Evolutionary conservation across 2,888 invertebrate genomes (phyloP).

Genomic region (Drosophila mayaguana): DNA sequence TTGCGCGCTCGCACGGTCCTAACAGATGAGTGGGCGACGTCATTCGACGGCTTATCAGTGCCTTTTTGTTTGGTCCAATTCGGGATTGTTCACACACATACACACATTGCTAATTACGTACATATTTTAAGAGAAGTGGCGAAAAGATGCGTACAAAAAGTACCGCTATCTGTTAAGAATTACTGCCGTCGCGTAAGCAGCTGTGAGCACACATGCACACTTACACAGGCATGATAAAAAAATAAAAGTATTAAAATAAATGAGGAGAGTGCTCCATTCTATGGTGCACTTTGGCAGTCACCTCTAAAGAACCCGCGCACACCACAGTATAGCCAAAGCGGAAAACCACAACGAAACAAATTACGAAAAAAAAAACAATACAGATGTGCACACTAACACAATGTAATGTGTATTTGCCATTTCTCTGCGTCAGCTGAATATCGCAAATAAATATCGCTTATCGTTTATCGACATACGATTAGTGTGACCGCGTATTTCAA

Average conservation of each 20-base stretch:
- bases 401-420: background rate
- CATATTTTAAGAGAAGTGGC: background rate
- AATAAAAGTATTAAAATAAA: background rate
- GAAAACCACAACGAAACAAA: background rate
- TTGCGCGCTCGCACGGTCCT: background rate
- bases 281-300: constrained; percentile 5
- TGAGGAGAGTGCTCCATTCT: background rate
- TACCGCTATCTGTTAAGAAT: background rate
- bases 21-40: background rate
- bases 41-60: background rate
- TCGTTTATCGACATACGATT: constrained; percentile 35
- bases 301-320: constrained; percentile 13
- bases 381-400: background rate
- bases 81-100: background rate
- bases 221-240: background rate
- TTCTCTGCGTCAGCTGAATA: constrained; percentile 24
- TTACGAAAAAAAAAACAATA: constrained; percentile 10
- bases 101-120: background rate
- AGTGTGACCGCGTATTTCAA: constrained; percentile 18
- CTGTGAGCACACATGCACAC: constrained; percentile 20
- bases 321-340: constrained; percentile 12
- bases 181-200: constrained; percentile 21
- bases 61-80: background rate
- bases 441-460: constrained; percentile 10
- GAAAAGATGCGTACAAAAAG: background rate